These are phyloP conservation scores for Flexamia atlantica DNA, from an alignment of 2,888 invertebrate genomes.

Conservation along the genomic window DNA sequence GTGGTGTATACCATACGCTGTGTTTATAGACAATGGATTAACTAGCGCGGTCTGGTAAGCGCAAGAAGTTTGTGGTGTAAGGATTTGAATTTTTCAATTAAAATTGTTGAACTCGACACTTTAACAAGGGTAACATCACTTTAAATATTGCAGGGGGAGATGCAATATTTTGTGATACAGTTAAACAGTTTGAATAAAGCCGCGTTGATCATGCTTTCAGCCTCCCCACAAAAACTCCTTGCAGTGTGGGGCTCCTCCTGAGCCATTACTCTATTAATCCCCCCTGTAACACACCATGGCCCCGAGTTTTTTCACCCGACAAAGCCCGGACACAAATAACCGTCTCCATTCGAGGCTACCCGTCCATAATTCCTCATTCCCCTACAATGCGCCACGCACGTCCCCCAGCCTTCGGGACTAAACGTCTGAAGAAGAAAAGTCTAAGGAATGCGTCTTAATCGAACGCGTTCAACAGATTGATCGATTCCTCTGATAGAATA, in stretches of 20 bases:
- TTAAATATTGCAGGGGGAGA: no score
- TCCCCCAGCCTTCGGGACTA: not conserved
- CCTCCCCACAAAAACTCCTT: not conserved
- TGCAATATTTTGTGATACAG: no score
- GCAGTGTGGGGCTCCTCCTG: not conserved
- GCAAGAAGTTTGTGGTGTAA: no score
- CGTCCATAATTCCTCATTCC: slow-evolving; percentile 55
- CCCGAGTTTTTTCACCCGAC: slow-evolving; percentile 29
- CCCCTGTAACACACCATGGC: slow-evolving; percentile 12
- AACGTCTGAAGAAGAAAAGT: not conserved
- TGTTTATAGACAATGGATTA: no score
- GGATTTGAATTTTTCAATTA: no score
- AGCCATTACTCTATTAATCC: slow-evolving; percentile 5
- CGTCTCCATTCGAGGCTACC: slow-evolving; percentile 35
- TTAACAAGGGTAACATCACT: no score
- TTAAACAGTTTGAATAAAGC: no score
- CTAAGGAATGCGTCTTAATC: not conserved
- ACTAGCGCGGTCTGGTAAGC: no score
- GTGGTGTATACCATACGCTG: no score
- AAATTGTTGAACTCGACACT: no score
- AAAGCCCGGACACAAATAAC: slow-evolving; percentile 16
- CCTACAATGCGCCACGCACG: slow-evolving; percentile 37
- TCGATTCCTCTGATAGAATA: not conserved
- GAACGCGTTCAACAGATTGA: not conserved
- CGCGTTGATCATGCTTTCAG: not conserved